These are phyloP conservation scores for Myopa tessellatipennis DNA, from an alignment of 2,888 invertebrate genomes.

Conservation along the genomic window DNA sequence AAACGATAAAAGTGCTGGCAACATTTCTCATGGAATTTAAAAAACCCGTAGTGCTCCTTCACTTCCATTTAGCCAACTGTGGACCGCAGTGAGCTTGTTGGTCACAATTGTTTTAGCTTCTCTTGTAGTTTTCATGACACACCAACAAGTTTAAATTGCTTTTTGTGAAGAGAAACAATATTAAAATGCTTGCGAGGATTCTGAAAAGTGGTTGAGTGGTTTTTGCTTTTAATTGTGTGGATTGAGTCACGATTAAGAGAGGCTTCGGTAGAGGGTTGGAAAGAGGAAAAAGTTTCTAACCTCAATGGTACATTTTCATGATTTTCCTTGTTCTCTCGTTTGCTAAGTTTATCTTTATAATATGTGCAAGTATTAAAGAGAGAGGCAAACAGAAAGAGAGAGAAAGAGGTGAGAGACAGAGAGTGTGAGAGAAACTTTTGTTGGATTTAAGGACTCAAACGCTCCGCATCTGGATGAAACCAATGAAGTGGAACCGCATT, in stretches of 20 bases:
- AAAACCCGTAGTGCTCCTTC: too few species aligned
- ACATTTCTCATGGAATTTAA: too few species aligned
- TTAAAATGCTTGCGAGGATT: neutral
- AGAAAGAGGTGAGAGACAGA: too few species aligned
- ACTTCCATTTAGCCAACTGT: too few species aligned
- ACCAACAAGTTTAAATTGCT: conserved; percentile 53
- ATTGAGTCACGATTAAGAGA: too few species aligned
- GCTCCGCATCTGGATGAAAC: neutral
- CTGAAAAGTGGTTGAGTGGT: neutral
- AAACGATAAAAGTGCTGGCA: too few species aligned
- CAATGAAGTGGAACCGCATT: neutral
- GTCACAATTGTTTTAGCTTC: neutral
- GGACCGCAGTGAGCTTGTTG: too few species aligned
- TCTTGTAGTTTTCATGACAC: conserved; percentile 48
- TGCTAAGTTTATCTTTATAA: neutral
- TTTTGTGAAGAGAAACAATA: conserved; percentile 14
- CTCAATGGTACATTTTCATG: neutral
- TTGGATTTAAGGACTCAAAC: neutral
- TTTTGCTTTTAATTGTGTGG: neutral
- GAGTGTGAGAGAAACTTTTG: too few species aligned
- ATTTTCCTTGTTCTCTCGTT: neutral
- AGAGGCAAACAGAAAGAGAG: neutral
- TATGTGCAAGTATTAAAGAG: neutral
- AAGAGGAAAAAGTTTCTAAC: neutral
- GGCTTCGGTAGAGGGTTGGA: too few species aligned